Conservation (phyloP, 2,113 vertebrate genomes). For the Mystacornis crossleyi region DNA sequence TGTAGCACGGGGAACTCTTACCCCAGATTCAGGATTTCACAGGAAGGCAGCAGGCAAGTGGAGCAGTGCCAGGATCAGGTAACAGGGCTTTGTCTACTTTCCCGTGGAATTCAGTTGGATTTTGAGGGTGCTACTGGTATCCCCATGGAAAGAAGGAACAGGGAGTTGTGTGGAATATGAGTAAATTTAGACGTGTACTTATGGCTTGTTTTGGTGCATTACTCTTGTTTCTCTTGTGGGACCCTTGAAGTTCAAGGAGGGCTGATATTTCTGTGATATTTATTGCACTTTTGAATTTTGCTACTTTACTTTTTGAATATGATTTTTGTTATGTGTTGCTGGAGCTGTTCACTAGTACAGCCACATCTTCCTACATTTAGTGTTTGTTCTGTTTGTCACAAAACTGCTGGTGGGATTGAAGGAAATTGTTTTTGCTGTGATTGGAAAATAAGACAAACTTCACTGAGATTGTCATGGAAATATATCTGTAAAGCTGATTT, state of each 20-base stretch:
- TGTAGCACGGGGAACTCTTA: not conserved
- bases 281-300: not conserved
- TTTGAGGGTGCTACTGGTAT: not conserved
- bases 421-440: not conserved
- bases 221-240: not conserved
- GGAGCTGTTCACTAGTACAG: not conserved
- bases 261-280: not conserved
- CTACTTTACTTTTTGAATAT: not conserved
- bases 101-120: not conserved
- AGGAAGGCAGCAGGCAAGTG: not conserved
- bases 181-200: not conserved
- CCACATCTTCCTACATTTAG: not conserved
- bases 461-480: not conserved
- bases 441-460: not conserved
- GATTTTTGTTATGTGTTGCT: not conserved
- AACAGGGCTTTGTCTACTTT: not conserved
- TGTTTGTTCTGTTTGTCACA: not conserved
- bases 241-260: not conserved
- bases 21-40: not conserved
- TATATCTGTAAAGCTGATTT: not conserved
- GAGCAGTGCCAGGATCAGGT: not conserved
- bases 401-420: not conserved
- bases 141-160: not conserved
- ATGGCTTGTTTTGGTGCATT: rapidly evolving
- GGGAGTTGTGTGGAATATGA: not conserved